These are phyloP conservation scores for Columba janthina DNA, from an alignment of 2,113 vertebrate species.

Conservation along the genomic window DNA sequence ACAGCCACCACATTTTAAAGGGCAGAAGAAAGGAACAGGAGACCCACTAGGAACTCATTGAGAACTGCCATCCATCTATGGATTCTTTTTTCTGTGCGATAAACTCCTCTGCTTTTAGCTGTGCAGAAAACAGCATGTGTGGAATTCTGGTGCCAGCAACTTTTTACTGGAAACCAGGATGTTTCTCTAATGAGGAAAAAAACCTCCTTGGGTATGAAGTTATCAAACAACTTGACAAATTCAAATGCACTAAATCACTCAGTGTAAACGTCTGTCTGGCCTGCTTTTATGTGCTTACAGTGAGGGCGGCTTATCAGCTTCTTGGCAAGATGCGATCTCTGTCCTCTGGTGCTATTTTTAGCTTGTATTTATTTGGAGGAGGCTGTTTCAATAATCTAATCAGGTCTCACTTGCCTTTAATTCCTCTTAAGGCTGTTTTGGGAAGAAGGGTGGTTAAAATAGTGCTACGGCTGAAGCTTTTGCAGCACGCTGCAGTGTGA, in stretches of 20 bases:
- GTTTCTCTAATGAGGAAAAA: slow-evolving; percentile 29
- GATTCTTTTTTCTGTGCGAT: background rate
- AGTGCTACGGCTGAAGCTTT: background rate
- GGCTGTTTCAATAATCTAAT: background rate
- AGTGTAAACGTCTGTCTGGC: background rate
- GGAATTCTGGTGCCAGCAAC: background rate
- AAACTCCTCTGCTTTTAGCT: background rate
- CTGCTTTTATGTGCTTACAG: slow-evolving; percentile 3
- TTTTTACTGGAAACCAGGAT: slow-evolving; percentile 43
- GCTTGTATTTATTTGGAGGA: slow-evolving; percentile 12
- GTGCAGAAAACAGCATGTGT: background rate
- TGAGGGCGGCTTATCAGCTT: background rate
- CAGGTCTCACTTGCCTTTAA: background rate
- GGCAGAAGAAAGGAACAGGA: background rate
- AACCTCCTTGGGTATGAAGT: background rate
- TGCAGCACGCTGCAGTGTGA: background rate
- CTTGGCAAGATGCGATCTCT: background rate
- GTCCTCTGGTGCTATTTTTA: slow-evolving; percentile 32
- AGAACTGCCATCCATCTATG: background rate
- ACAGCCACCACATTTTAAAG: background rate
- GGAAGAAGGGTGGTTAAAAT: background rate
- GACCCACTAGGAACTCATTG: background rate
- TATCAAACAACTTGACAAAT: slow-evolving; percentile 59
- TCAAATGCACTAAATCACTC: background rate
- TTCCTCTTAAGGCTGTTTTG: background rate